Percentiles rank a stretch among this genome's conserved stretches.
Evolutionary conservation across 2,797 vertebrate genomes (phyloP).

Genomic region (Podargus strigoides): DNA sequence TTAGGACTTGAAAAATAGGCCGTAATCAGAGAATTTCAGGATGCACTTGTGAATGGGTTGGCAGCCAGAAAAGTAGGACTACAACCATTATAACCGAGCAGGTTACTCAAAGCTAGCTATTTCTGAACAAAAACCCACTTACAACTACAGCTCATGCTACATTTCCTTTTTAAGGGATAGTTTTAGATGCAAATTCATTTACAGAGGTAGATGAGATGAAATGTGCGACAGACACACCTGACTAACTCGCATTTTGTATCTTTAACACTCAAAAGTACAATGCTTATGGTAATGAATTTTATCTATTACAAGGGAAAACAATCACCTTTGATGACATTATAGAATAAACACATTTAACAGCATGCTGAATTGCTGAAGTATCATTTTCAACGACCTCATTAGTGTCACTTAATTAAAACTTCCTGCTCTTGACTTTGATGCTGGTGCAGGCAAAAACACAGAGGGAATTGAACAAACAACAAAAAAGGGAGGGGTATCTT

Average conservation of each 20-base stretch:
- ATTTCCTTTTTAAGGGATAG: constrained; percentile 60
- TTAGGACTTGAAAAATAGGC: not conserved
- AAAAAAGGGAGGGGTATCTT: constrained; percentile 66
- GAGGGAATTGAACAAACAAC: constrained; percentile 84
- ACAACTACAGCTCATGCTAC: constrained; percentile 22
- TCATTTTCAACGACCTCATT: constrained; percentile 91
- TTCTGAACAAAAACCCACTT: constrained; percentile 28
- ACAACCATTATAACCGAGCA: not conserved
- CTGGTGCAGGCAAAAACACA: constrained; percentile 82
- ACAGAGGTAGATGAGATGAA: constrained; percentile 65
- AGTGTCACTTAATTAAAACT: constrained; percentile 94
- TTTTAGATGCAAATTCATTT: constrained; percentile 68
- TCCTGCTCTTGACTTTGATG: constrained; percentile 91
- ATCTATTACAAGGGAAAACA: constrained; percentile 81
- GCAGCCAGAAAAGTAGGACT: not conserved
- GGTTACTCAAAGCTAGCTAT: constrained; percentile 34
- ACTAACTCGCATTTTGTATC: constrained; percentile 72
- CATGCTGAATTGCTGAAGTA: constrained; percentile 84
- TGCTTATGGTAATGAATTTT: constrained; percentile 84
- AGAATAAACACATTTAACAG: constrained; percentile 92
- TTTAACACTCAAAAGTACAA: constrained; percentile 77
- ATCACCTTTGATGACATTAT: constrained; percentile 87
- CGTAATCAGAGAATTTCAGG: not conserved
- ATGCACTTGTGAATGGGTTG: not conserved
- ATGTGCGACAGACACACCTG: constrained; percentile 72